Conservation (phyloP, 2,113 vertebrate species). For the Diadophis punctatus region DNA sequence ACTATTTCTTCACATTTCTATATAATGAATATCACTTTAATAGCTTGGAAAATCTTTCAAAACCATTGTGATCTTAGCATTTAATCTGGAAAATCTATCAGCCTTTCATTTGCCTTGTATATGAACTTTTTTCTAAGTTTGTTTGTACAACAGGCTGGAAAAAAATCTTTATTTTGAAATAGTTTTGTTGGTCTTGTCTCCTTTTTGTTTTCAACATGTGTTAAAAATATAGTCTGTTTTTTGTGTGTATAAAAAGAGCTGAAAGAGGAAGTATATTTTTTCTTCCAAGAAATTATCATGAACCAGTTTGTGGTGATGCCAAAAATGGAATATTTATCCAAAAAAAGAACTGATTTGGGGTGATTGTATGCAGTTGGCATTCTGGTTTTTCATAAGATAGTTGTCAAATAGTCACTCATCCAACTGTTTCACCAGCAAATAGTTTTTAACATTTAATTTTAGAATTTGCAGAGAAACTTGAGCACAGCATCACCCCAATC, state of each 20-base stretch:
- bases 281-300: background rate
- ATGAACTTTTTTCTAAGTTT: background rate
- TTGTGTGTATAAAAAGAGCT: accelerated
- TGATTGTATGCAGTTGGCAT: background rate
- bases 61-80: background rate
- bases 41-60: background rate
- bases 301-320: background rate
- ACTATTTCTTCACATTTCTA: no score
- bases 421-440: background rate
- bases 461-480: background rate
- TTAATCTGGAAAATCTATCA: background rate
- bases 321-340: background rate
- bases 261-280: background rate
- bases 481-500: background rate
- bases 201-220: background rate
- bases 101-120: conserved; percentile 18
- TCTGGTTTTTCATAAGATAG: background rate
- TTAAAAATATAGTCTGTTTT: conserved; percentile 1
- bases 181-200: background rate
- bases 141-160: background rate
- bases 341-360: conserved; percentile 1
- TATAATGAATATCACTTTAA: background rate
- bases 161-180: conserved; percentile 4
- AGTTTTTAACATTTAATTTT: background rate
- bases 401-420: background rate